phyloP scores from a whole-genome alignment of 2,888 invertebrate species.

The Epinotia demarniana region DNA sequence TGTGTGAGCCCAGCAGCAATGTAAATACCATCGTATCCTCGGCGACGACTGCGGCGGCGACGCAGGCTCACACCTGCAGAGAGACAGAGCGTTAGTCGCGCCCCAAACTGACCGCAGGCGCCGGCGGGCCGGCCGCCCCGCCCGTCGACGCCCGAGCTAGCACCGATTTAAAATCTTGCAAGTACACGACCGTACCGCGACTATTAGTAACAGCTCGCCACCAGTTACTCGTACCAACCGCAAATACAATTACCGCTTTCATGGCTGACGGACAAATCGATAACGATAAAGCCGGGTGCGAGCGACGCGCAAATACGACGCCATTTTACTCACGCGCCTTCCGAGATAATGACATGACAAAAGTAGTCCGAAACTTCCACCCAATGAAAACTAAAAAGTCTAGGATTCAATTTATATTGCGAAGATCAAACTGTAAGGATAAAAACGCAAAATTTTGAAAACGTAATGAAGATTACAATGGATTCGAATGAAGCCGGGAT shows the following conservation, averaged over 20 bases:
- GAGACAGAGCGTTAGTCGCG: conserved; percentile 84
- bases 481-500: conserved; percentile 73
- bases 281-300: conserved; percentile 74
- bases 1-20: conserved; percentile 80
- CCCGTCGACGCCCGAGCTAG: conserved; percentile 55
- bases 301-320: conserved; percentile 80
- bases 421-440: conserved; percentile 70
- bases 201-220: conserved; percentile 53
- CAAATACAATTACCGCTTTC: conserved; percentile 58
- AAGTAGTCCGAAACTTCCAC: conserved; percentile 71
- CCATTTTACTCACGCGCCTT: conserved; percentile 83
- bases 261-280: conserved; percentile 65
- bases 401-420: conserved; percentile 65
- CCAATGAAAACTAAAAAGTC: conserved; percentile 78
- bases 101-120: conserved; percentile 75
- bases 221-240: conserved; percentile 63
- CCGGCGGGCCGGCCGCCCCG: conserved; percentile 56
- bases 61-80: conserved; percentile 85
- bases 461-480: conserved; percentile 72
- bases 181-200: conserved; percentile 61
- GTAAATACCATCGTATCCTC: conserved; percentile 83
- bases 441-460: conserved; percentile 78
- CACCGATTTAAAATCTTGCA: conserved; percentile 83
- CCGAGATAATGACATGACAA: conserved; percentile 64
- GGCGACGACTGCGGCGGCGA: conserved; percentile 81